Conservation (phyloP, 2,113 vertebrate genomes). For the Dryoscopus gambensis region DNA sequence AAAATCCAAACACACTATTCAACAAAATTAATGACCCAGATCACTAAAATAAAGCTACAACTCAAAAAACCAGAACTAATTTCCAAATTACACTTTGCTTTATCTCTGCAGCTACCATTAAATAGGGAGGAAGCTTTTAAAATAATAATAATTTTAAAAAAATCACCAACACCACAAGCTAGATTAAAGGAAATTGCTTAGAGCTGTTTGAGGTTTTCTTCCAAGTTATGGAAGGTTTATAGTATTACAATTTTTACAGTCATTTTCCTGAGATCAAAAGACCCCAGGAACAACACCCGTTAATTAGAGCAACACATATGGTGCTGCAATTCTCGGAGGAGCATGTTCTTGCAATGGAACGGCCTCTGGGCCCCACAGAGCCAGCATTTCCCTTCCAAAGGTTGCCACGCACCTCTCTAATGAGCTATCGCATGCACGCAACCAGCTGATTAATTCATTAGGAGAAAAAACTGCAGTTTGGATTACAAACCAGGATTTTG, state of each 20-base stretch:
- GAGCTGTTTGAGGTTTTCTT: background rate
- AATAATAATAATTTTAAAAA: background rate
- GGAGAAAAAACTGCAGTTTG: background rate
- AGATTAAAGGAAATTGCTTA: background rate
- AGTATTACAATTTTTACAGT: background rate
- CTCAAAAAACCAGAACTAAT: constrained; percentile 33
- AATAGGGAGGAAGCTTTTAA: background rate
- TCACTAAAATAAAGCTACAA: constrained; percentile 48
- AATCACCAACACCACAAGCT: background rate
- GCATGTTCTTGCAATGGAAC: background rate
- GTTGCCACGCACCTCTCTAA: background rate
- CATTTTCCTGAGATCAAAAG: constrained; percentile 28
- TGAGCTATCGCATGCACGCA: background rate
- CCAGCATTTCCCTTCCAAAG: background rate
- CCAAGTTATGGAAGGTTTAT: background rate
- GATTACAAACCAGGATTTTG: background rate
- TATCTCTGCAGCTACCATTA: background rate
- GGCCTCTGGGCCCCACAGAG: background rate
- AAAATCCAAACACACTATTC: background rate
- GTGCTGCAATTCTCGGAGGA: background rate
- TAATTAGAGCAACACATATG: constrained; percentile 47
- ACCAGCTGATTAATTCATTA: constrained; percentile 44
- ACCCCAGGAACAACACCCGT: background rate
- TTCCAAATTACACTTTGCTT: constrained; percentile 1
- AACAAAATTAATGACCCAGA: constrained; percentile 46